phyloP scores from a whole-genome alignment of 2,888 invertebrate genomes.

The Amitus sp. region DNA sequence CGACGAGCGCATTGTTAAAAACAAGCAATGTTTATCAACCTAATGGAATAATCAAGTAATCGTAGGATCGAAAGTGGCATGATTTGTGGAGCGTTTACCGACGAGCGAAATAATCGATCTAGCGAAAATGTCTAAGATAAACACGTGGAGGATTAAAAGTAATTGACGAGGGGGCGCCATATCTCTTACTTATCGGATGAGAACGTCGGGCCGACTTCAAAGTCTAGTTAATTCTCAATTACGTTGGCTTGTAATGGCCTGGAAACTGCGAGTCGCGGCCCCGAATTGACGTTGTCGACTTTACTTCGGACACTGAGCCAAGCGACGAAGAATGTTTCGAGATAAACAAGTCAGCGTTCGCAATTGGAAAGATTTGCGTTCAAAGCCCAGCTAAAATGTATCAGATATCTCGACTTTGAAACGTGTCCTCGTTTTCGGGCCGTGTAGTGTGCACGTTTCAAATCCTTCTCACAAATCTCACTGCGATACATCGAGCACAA shows the following conservation, averaged over 20 bases:
- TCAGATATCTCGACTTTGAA: conserved; percentile 8
- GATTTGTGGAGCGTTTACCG: too few relatives aligned
- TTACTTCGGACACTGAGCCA: conserved; percentile 5
- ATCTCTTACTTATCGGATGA: conserved; percentile 35
- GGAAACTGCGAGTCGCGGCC: conserved; percentile 18
- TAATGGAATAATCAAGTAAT: too few relatives aligned
- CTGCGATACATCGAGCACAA: too few relatives aligned
- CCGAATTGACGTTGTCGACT: conserved; percentile 7
- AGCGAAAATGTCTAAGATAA: conserved; percentile 31
- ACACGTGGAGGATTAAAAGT: conserved; percentile 30
- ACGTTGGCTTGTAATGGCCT: conserved; percentile 19
- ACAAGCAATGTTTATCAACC: too few relatives aligned
- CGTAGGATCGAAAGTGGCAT: too few relatives aligned
- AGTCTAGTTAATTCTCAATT: conserved; percentile 39
- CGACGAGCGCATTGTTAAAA: too few relatives aligned
- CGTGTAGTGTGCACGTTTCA: background rate
- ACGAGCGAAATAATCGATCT: too few relatives aligned
- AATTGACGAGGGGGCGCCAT: conserved; percentile 30
- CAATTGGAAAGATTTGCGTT: conserved; percentile 4
- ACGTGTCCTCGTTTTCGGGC: conserved; percentile 5
- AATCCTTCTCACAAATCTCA: conserved; percentile 3
- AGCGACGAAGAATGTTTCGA: conserved; percentile 16
- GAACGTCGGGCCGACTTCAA: conserved; percentile 33
- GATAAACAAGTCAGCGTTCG: conserved; percentile 2
- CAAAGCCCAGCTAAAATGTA: background rate